Conservation (phyloP, 2,113 vertebrate species). For the Engraulis encrasicolus region DNA sequence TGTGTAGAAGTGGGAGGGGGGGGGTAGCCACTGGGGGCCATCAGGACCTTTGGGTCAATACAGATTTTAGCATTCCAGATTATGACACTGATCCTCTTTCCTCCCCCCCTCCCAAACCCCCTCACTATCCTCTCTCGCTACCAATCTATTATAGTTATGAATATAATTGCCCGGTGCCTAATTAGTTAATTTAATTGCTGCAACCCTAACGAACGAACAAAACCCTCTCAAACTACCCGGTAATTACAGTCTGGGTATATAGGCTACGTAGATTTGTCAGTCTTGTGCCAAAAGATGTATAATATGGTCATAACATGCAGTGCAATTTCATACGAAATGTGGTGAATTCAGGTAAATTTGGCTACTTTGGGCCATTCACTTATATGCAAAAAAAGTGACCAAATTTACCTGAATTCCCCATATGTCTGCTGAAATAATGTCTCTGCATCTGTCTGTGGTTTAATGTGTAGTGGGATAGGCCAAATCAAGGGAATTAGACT, state of each 20-base stretch:
- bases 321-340: background rate
- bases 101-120: too few species aligned
- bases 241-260: slow-evolving; percentile 11
- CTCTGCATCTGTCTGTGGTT: background rate
- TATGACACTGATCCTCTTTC: slow-evolving; percentile 19
- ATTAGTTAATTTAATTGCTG: slow-evolving; percentile 23
- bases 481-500: background rate
- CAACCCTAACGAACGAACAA: background rate
- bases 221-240: too few species aligned
- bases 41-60: slow-evolving; percentile 47
- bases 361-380: too few species aligned
- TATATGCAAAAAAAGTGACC: too few species aligned
- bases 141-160: slow-evolving; percentile 16
- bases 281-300: background rate
- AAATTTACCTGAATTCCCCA: too few species aligned
- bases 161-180: background rate
- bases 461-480: background rate
- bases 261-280: slow-evolving; percentile 13
- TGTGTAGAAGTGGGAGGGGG: too few species aligned
- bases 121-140: too few species aligned
- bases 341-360: too few species aligned
- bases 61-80: slow-evolving; percentile 24
- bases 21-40: slow-evolving; percentile 12
- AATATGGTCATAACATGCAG: background rate
- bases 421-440: background rate